Evolutionary conservation across 1,140 invertebrate species (phyloP).

Genomic region (Arion vulgaris): DNA sequence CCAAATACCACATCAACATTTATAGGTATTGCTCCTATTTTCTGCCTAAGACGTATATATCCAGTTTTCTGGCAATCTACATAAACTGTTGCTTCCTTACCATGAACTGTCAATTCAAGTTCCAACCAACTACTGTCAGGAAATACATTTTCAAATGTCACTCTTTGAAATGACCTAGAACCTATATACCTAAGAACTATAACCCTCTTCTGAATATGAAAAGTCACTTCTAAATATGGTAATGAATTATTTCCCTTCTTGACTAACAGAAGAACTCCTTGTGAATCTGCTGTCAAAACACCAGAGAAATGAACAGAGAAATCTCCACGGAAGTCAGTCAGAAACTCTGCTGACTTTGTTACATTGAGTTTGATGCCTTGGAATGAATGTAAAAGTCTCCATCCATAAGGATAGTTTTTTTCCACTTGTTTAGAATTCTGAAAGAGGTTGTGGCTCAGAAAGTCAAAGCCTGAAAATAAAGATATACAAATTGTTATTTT

Average conservation of each 20-base stretch:
- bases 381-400: conserved; percentile 35
- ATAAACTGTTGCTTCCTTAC: conserved; percentile 23
- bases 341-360: conserved; percentile 11
- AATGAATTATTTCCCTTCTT: conserved; percentile 38
- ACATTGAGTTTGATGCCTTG: conserved; percentile 31
- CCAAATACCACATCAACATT: conserved; percentile 37
- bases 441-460: conserved; percentile 20
- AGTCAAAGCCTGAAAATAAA: conserved; percentile 22
- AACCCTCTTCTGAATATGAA: conserved; percentile 43
- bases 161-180: conserved; percentile 50
- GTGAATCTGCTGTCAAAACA: background rate
- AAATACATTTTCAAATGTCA: conserved; percentile 38
- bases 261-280: conserved; percentile 42
- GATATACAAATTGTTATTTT: no score
- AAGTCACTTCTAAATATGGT: conserved; percentile 47
- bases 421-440: conserved; percentile 11
- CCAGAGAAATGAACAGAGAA: conserved; percentile 34
- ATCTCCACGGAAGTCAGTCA: conserved; percentile 36
- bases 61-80: conserved; percentile 38
- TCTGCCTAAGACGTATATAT: conserved; percentile 25
- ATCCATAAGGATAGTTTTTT: conserved; percentile 36
- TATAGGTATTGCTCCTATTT: conserved; percentile 19
- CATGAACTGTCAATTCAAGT: conserved; percentile 35
- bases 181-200: conserved; percentile 55
- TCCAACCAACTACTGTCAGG: conserved; percentile 42